phyloP scores from a whole-genome alignment of 2,113 vertebrate species.

The Centrocercus urophasianus region DNA sequence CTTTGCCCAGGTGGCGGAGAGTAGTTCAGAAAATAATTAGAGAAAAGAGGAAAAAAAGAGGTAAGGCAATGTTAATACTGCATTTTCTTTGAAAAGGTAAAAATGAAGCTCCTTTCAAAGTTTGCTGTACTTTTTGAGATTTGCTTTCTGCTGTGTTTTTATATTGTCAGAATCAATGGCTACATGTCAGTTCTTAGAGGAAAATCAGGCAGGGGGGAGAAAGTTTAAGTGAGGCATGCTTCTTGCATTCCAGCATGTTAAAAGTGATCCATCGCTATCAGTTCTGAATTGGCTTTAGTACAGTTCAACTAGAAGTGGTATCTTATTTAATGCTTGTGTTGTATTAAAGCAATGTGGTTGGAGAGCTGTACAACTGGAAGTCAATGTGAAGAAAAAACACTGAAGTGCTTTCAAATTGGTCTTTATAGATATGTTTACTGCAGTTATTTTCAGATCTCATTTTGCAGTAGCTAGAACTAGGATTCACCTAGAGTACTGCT shows the following conservation, averaged over 20 bases:
- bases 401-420: not conserved
- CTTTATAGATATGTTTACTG: not conserved
- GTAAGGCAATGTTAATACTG: constrained; percentile 60
- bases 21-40: constrained; percentile 94
- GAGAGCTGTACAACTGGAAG: not conserved
- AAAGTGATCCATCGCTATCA: not conserved
- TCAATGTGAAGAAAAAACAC: not conserved
- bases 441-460: not conserved
- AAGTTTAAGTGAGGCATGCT: not conserved
- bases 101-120: not conserved
- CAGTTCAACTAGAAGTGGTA: not conserved
- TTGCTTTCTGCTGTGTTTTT: not conserved
- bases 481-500: not conserved
- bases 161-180: not conserved
- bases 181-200: not conserved
- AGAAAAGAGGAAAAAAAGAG: constrained; percentile 92
- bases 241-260: not conserved
- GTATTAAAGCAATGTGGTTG: not conserved
- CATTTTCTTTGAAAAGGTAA: not conserved
- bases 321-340: not conserved
- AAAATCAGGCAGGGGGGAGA: not conserved
- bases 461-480: not conserved
- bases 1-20: constrained; percentile 93
- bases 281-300: not conserved
- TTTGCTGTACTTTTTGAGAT: not conserved